These are phyloP conservation scores for Cotesia chilonis DNA, from an alignment of 1,140 invertebrate species.

Conservation along the genomic window DNA sequence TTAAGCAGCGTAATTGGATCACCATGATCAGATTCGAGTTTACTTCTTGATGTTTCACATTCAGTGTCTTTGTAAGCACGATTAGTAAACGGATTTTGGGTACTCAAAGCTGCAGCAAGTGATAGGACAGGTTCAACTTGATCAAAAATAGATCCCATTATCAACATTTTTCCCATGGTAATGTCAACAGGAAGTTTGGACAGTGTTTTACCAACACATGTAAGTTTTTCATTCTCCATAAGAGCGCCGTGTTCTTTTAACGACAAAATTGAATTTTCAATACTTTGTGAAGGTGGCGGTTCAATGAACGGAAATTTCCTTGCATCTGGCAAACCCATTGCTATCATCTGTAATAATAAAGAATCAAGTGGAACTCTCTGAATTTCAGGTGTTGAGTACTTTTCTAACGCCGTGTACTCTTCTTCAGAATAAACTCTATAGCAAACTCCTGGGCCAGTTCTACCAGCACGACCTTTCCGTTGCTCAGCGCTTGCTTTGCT, in stretches of 20 bases:
- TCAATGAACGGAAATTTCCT: constrained; percentile 96
- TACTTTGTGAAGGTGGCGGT: constrained; percentile 79
- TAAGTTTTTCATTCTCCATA: constrained; percentile 85
- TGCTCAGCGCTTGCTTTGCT: constrained; percentile 97
- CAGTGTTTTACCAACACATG: constrained; percentile 87
- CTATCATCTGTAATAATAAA: constrained; percentile 92
- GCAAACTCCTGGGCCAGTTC: constrained; percentile 72
- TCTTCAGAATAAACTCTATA: constrained; percentile 87
- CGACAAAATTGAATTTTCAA: constrained; percentile 87
- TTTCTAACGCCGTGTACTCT: constrained; percentile 80
- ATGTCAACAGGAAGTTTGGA: constrained; percentile 94
- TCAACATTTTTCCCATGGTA: constrained; percentile 94
- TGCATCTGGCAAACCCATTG: constrained; percentile 91
- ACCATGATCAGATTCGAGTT: constrained; percentile 91
- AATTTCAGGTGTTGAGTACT: constrained; percentile 89
- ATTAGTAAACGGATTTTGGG: constrained; percentile 93
- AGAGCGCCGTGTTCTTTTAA: constrained; percentile 91
- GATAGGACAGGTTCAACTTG: constrained; percentile 93
- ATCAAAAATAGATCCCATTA: constrained; percentile 90
- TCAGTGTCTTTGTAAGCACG: constrained; percentile 86
- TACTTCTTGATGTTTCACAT: constrained; percentile 81
- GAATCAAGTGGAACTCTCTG: constrained; percentile 92
- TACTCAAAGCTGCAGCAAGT: constrained; percentile 89
- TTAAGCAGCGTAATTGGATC: constrained; percentile 93
- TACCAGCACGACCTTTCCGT: constrained; percentile 92